Evolutionary conservation across 1,140 invertebrate species (phyloP).

Genomic region (Listronotus bonariensis): DNA sequence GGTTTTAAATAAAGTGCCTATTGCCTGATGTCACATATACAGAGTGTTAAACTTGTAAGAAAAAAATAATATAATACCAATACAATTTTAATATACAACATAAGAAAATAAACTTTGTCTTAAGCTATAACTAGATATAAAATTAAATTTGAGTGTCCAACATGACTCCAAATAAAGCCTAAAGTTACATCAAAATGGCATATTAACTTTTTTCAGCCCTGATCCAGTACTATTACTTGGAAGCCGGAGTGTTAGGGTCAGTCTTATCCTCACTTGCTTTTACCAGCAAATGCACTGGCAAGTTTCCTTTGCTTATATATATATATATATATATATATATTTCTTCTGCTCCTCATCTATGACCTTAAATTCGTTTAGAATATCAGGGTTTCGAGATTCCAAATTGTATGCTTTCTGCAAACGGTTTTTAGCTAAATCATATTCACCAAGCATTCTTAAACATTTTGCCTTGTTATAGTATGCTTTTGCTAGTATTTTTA

Average conservation of each 20-base stretch:
- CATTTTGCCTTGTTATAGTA: slow-evolving; percentile 65
- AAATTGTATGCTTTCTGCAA: slow-evolving; percentile 58
- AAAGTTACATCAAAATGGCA: too few species aligned
- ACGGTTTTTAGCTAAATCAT: slow-evolving; percentile 55
- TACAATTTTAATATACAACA: too few species aligned
- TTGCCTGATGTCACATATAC: too few species aligned
- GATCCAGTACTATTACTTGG: background rate
- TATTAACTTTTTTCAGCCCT: too few species aligned
- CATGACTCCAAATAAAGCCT: too few species aligned
- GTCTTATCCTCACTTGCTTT: too few species aligned
- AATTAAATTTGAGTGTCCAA: too few species aligned
- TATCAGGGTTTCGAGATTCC: slow-evolving; percentile 58
- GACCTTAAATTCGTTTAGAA: slow-evolving; percentile 55
- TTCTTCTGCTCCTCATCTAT: slow-evolving; percentile 47
- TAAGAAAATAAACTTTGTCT: too few species aligned
- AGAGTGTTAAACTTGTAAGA: too few species aligned
- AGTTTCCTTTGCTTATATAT: slow-evolving; percentile 33
- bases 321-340: slow-evolving; percentile 33
- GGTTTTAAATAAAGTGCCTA: too few species aligned
- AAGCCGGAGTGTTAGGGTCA: background rate
- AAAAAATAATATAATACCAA: too few species aligned
- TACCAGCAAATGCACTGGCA: slow-evolving; percentile 11
- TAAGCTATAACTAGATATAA: too few species aligned
- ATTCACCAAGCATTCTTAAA: slow-evolving; percentile 61
- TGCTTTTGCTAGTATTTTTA: slow-evolving; percentile 61